Base-by-base conservation (phyloP, 2,888 invertebrate species). In the Apodemia mormo region DNA sequence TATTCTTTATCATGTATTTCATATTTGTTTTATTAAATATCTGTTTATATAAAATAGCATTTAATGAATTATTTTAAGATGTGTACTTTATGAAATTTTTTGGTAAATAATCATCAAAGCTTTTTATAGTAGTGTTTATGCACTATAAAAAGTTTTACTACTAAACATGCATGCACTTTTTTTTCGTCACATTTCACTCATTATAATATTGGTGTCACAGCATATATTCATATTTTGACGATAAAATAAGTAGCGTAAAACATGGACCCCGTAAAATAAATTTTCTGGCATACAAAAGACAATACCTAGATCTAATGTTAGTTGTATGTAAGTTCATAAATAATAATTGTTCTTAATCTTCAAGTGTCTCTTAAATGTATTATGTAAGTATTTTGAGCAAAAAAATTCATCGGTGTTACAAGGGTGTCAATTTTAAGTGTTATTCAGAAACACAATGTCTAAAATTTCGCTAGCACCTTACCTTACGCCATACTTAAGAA, bases 281-380 rank as follows among this genome's bases (percentile, higher is more conserved):
- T 81, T 87, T 85, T 92, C 89, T 88, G 90, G 90, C 90, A 93
- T 92, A 90, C 90, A 90, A 93, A 94, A 93, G 94, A 94, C 94
- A 94, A 94, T 94, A 94, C 93, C 92, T 94, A 94, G 94, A 88
- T 92, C 90, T 94, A 94, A 92, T 87, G 86, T 92, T 93, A 92
- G 92, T 82, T 82, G 88, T 91, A 91, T 86, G 90, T 92, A 91
- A 91, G 89, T 87, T 88, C 90, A 89, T 91, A 86, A 76, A 75
- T 75, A 88, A 87, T 90, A 89, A 90, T 89, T 87, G 92, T 92
- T 93, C 90, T 90, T 30, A 33, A 89, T 90, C 91, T 92, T 92
- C 91, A 90, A 90, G 87, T 92, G 90, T 92, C 90, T 91, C 87
- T 86, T 88, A 87, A 75, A 84, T 88, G 61, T 64, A 64, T 64